These are phyloP conservation scores for Nannoperca australis DNA, from an alignment of 2,797 vertebrate genomes.

Conservation along the genomic window DNA sequence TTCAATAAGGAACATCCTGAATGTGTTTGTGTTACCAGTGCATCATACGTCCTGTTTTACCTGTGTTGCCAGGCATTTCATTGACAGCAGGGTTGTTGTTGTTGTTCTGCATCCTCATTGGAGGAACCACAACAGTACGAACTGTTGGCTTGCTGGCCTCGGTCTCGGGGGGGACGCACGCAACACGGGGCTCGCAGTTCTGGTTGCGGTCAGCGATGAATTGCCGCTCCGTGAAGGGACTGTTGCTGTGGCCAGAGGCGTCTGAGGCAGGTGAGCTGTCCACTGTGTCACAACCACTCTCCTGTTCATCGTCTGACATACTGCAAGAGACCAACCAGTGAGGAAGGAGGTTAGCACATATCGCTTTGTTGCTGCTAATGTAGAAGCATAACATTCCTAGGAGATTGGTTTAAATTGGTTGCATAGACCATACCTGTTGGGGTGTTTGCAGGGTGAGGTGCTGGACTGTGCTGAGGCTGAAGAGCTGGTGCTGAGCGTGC, in stretches of 20 bases:
- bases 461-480: conserved; percentile 92
- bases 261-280: conserved; percentile 93
- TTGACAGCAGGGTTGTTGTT: conserved; percentile 83
- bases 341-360: not conserved
- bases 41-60: conserved; percentile 74
- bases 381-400: not conserved
- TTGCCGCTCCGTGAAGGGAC: conserved; percentile 89
- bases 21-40: not conserved
- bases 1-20: no score
- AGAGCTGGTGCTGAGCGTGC: conserved; percentile 96
- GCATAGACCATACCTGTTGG: conserved; percentile 88
- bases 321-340: conserved; percentile 75
- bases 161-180: conserved; percentile 83
- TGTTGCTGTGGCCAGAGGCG: conserved; percentile 89
- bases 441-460: conserved; percentile 94
- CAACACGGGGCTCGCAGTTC: conserved; percentile 86
- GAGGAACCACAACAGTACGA: conserved; percentile 93
- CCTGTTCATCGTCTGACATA: conserved; percentile 97
- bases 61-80: conserved; percentile 86
- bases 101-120: conserved; percentile 90
- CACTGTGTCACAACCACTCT: conserved; percentile 96
- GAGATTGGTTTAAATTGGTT: not conserved
- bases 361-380: not conserved
- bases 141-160: conserved; percentile 90
- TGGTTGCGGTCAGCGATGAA: conserved; percentile 89